Base-by-base conservation (phyloP, 2,888 invertebrate genomes). In the Lutraria lutraria region DNA sequence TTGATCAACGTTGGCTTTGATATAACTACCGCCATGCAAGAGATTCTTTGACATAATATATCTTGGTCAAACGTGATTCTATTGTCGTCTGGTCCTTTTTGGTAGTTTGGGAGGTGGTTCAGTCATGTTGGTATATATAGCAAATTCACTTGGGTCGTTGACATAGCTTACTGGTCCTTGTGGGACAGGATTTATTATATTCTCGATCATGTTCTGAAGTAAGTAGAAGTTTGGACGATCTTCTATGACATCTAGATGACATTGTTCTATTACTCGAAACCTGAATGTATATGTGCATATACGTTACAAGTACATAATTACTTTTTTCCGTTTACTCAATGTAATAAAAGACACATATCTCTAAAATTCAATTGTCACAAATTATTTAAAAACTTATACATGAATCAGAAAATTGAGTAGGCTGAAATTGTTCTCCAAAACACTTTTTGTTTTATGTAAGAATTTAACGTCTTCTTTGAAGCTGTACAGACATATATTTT, bases 191-290 rank as follows among this genome's bases (percentile, higher is more conserved):
- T 86, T 84, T 29, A 89, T 81, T 0, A 89, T 88, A 15, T 63
- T 72, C 3, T 85, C 82, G 0, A 91, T 84, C 19, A 52, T 76
- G 19, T 91, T 89, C 15, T 79, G 12, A 52, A 91, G 25, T 10
- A 87, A 63, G 83, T 80, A 87, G 79, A 91, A 91, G 31, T 88
- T 88, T 16, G 89, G 89, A 4, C 91, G 84, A 15, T 87, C 85
- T 0, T 87, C 85, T 21, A 84, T 68, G 0, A 43, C 53, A 6
- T 84, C 80, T 31, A 31, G 25, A 53, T 87, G 88, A 72, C 91
- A 91, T 8, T 79, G 31, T 53, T 87, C 79, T 80, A 91, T 87
- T 63, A 91, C 80, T 53, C 81, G 29, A 56, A 85, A 89, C 83
- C 91, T 91, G 83, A n/a, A 86, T 83, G n/a, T n/a, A n/a, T n/a